Evolutionary conservation across 1,140 invertebrate species (phyloP).

Genomic region (Nasonia giraulti): DNA sequence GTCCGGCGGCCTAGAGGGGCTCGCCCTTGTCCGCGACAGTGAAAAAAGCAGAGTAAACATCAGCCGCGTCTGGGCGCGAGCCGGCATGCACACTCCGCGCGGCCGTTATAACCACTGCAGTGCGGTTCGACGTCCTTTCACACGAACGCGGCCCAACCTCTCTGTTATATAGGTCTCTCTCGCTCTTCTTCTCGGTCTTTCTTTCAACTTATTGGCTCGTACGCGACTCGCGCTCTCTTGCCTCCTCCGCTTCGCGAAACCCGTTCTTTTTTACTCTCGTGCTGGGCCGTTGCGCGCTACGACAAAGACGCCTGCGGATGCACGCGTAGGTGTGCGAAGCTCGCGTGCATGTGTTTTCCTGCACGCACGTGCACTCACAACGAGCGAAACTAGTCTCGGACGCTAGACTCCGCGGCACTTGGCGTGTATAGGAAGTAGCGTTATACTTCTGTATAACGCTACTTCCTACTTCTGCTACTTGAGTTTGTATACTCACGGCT

Average conservation of each 20-base stretch:
- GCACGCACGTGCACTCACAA: not conserved
- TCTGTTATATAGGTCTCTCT: not conserved
- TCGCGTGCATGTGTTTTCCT: not conserved
- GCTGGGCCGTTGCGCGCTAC: not conserved
- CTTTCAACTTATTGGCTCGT: not conserved
- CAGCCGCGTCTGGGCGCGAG: not conserved
- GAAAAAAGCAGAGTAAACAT: constrained; percentile 16
- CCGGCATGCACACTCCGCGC: no score
- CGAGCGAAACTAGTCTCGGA: not conserved
- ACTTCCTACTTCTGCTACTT: no score
- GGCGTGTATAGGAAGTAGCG: no score
- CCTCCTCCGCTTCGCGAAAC: no score
- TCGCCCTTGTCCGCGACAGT: not conserved
- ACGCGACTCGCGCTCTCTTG: not conserved
- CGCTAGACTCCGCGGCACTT: no score
- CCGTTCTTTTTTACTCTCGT: not conserved
- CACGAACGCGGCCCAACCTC: not conserved
- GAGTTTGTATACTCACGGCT: no score
- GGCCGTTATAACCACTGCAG: no score
- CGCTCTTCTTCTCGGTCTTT: not conserved
- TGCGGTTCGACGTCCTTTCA: constrained; percentile 15
- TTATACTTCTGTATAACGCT: no score
- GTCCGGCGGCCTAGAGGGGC: not conserved
- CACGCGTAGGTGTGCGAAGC: not conserved
- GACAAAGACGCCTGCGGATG: not conserved